A percentile compares a stretch with the other conserved stretches of the same genome.
phyloP scores from a whole-genome alignment of 2,113 vertebrate species.

The Dromaius novaehollandiae region DNA sequence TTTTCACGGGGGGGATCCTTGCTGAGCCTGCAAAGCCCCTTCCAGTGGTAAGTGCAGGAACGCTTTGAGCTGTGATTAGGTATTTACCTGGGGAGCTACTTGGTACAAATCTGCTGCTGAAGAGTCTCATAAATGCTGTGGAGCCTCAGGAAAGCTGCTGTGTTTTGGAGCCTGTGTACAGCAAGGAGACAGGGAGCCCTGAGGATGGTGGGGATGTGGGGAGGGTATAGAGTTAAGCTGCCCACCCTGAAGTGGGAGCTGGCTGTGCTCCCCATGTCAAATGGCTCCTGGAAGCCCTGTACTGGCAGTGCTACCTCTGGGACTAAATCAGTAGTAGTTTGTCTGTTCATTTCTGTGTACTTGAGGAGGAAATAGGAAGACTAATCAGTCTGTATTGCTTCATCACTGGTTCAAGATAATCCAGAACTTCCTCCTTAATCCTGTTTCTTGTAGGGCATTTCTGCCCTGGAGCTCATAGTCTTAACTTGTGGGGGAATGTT shows the following conservation, averaged over 20 bases:
- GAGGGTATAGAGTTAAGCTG: neutral
- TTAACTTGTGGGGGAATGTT: neutral
- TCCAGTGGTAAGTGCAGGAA: slow-evolving; percentile 54
- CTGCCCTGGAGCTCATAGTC: neutral
- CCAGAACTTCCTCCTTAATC: slow-evolving; percentile 1
- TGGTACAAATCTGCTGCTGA: neutral
- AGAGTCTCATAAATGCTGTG: neutral
- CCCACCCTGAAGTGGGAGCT: neutral
- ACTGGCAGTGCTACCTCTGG: neutral
- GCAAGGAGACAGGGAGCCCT: neutral
- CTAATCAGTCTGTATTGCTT: neutral
- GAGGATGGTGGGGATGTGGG: neutral
- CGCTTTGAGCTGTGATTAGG: neutral
- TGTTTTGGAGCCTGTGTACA: neutral
- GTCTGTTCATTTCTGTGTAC: neutral
- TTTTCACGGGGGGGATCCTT: slow-evolving; percentile 62
- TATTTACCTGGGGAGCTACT: neutral
- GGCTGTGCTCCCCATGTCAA: neutral
- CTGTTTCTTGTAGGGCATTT: neutral
- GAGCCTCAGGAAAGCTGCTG: neutral
- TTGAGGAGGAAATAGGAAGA: neutral
- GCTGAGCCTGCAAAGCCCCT: slow-evolving; percentile 60
- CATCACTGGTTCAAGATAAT: neutral
- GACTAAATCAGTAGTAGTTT: neutral
- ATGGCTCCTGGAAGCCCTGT: neutral